Conservation (phyloP, 2,888 invertebrate species). For the Volucella inanis region DNA sequence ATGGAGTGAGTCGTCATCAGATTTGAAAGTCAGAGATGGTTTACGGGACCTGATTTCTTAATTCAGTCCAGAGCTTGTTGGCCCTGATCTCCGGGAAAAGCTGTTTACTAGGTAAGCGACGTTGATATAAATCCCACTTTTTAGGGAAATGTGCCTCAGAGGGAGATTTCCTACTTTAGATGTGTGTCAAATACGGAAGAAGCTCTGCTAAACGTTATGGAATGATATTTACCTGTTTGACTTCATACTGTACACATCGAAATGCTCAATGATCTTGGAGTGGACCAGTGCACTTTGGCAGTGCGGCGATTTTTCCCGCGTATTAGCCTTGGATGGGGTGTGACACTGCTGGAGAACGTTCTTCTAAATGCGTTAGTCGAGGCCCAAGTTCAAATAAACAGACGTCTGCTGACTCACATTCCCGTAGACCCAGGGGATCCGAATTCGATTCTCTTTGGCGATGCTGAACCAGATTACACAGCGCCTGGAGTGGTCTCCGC, state of each 20-base stretch:
- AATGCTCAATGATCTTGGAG: slow-evolving; percentile 6
- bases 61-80: neutral
- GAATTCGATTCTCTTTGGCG: too few species aligned
- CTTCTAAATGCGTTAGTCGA: slow-evolving; percentile 4
- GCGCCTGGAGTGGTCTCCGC: slow-evolving; percentile 2
- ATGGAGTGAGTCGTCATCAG: neutral
- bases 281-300: neutral
- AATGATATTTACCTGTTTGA: too few species aligned
- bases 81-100: neutral
- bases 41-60: slow-evolving; percentile 7
- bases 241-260: neutral
- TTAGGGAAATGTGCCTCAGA: rapidly evolving
- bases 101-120: neutral
- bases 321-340: slow-evolving; percentile 19
- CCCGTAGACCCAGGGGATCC: too few species aligned
- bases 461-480: neutral
- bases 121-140: too few species aligned
- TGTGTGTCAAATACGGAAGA: too few species aligned
- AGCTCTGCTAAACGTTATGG: too few species aligned
- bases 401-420: too few species aligned
- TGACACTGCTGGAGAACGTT: slow-evolving; percentile 19
- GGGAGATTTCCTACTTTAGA: too few species aligned
- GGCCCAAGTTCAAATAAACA: slow-evolving; percentile 12
- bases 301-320: neutral
- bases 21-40: slow-evolving; percentile 7